Evolutionary conservation across 1,140 invertebrate species (phyloP).

Genomic region (Carcinoscorpius rotundicauda): DNA sequence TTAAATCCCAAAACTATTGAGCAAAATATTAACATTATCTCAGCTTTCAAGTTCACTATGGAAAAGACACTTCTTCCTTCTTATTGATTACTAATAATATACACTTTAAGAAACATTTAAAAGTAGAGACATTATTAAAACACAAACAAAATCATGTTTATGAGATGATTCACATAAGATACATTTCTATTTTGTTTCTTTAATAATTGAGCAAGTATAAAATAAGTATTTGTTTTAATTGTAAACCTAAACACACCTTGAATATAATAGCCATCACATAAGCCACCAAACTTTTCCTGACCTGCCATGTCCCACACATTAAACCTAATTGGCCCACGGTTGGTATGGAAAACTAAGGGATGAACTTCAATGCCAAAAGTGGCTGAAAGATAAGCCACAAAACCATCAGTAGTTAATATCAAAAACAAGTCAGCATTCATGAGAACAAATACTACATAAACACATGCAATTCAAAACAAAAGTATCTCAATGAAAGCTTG

Average conservation of each 20-base stretch:
- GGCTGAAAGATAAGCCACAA: constrained; percentile 41
- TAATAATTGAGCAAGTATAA: background rate
- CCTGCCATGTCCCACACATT: constrained; percentile 99
- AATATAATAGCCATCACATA: constrained; percentile 99
- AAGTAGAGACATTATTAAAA: background rate
- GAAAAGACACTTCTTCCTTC: too few species aligned
- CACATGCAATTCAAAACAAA: background rate
- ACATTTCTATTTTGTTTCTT: background rate
- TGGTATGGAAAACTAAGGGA: constrained; percentile 95
- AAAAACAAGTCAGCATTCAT: constrained; percentile 4
- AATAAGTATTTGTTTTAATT: background rate
- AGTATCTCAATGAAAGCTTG: constrained; percentile 18
- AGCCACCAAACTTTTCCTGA: constrained; percentile 98
- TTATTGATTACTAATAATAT: too few species aligned
- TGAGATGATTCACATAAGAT: background rate
- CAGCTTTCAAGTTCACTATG: too few species aligned
- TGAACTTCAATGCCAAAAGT: constrained; percentile 99
- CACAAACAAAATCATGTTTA: constrained; percentile 3
- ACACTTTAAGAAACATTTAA: too few species aligned
- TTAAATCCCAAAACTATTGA: too few species aligned
- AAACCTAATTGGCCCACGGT: constrained; percentile 90
- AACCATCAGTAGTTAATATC: constrained; percentile 1
- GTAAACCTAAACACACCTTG: constrained; percentile 45
- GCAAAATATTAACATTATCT: too few species aligned
- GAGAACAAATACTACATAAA: background rate